Evolutionary conservation across 2,888 invertebrate genomes (phyloP).

Genomic region (Dicycla oo): DNA sequence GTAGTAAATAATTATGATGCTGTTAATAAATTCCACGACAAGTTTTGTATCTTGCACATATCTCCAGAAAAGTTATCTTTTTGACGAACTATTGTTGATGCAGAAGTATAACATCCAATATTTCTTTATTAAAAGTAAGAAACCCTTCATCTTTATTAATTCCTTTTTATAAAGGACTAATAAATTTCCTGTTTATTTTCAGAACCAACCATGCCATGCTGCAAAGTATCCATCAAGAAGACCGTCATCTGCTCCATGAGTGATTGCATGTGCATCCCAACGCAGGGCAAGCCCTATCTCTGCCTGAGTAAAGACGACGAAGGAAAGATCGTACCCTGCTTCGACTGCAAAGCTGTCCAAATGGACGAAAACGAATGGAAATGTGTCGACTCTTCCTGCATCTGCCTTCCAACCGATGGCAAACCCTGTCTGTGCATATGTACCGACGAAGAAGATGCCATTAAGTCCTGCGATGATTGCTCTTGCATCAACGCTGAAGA

Average conservation of each 20-base stretch:
- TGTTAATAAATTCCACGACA: neutral
- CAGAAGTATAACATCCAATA: neutral
- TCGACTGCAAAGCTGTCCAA: slow-evolving; percentile 59
- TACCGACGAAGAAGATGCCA: slow-evolving; percentile 62
- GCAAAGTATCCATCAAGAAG: slow-evolving; percentile 66
- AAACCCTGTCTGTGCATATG: slow-evolving; percentile 68
- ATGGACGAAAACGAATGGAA: slow-evolving; percentile 51
- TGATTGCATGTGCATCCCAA: slow-evolving; percentile 72
- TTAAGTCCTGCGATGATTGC: slow-evolving; percentile 68
- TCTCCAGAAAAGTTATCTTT: neutral
- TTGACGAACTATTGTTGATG: neutral
- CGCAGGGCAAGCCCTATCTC: slow-evolving; percentile 58
- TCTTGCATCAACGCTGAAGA: slow-evolving; percentile 55
- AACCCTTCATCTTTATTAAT: neutral
- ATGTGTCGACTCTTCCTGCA: slow-evolving; percentile 63
- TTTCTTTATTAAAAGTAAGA: neutral
- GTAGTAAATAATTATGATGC: neutral
- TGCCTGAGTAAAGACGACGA: slow-evolving; percentile 60
- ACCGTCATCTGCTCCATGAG: slow-evolving; percentile 67
- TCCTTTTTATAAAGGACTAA: neutral
- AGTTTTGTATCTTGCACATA: neutral
- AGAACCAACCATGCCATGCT: slow-evolving; percentile 74
- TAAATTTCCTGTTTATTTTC: neutral
- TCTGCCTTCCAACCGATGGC: slow-evolving; percentile 58
- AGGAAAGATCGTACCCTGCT: slow-evolving; percentile 59